A percentile compares a stretch with the other conserved stretches of the same genome.
Evolutionary conservation across 2,888 invertebrate species (phyloP).

Genomic region (Scrobipalpa atriplicella): DNA sequence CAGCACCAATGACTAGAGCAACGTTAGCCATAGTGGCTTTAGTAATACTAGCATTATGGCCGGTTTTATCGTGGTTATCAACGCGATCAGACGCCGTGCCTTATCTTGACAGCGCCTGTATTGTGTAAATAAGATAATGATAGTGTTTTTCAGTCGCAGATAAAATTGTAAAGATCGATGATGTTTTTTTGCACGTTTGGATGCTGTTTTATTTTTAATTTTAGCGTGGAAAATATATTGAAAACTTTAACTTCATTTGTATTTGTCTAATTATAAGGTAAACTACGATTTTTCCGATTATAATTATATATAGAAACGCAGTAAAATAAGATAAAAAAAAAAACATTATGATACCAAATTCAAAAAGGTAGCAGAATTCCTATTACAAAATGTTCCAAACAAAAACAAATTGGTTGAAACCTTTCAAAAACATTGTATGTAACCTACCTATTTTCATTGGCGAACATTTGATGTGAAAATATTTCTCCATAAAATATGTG

Average conservation of each 20-base stretch:
- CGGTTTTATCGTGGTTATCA: constrained; percentile 63
- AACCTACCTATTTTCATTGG: neutral
- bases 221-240: neutral
- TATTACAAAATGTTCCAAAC: too few relatives aligned
- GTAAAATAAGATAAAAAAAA: too few relatives aligned
- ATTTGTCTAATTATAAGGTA: too few relatives aligned
- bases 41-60: constrained; percentile 55
- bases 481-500: neutral
- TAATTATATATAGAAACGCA: too few relatives aligned
- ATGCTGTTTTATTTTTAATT: constrained; percentile 7
- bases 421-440: neutral
- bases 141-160: constrained; percentile 46
- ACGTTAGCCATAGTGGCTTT: constrained; percentile 68
- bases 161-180: constrained; percentile 37
- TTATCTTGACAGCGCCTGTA: constrained; percentile 59
- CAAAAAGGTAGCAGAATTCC: too few relatives aligned
- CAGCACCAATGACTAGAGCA: constrained; percentile 71
- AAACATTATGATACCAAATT: too few relatives aligned
- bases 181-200: constrained; percentile 41
- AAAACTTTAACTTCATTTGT: neutral
- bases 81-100: constrained; percentile 61
- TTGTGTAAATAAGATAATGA: constrained; percentile 54
- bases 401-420: neutral
- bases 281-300: too few relatives aligned
- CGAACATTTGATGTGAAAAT: neutral